Percentiles rank a stretch among this genome's conserved stretches.
Conservation (phyloP, 23 tunicate species). For the Clavelina lepadiformis region DNA sequence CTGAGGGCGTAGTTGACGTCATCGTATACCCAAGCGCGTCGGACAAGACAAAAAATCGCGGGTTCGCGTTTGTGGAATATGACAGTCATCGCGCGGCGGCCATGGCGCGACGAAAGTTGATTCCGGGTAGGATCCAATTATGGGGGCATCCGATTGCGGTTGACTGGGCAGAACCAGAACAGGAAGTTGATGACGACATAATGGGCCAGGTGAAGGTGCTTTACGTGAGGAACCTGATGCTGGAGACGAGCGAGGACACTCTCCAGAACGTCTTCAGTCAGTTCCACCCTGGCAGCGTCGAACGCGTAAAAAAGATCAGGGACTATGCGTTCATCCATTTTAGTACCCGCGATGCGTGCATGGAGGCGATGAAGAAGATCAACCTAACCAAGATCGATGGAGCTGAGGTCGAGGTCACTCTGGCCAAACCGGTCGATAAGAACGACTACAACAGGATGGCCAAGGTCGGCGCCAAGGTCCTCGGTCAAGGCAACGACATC, state of each 20-base stretch:
- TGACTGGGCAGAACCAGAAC: constrained; percentile 99
- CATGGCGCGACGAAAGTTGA: constrained; percentile 90
- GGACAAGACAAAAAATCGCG: constrained; percentile 92
- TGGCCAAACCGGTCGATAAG: constrained; percentile 99
- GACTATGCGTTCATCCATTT: constrained; percentile 89
- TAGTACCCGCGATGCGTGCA: constrained; percentile 64
- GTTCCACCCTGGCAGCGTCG: constrained; percentile 80
- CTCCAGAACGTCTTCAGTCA: constrained; percentile 90
- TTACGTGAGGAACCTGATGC: constrained; percentile 97
- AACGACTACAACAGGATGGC: constrained; percentile 96
- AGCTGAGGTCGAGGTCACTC: constrained; percentile 82
- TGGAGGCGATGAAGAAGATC: constrained; percentile 60
- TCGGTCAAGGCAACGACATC: constrained; percentile 19
- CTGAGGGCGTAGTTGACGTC: constrained; percentile 90
- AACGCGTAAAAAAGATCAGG: constrained; percentile 89
- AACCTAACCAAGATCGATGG: constrained; percentile 63
- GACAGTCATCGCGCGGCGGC: constrained; percentile 89
- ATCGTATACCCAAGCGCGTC: constrained; percentile 96
- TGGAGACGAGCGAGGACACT: constrained; percentile 98
- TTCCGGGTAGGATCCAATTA: constrained; percentile 96
- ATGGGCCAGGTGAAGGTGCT: constrained; percentile 98
- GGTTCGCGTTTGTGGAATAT: constrained; percentile 96
- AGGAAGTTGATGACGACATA: constrained; percentile 94
- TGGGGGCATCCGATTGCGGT: constrained; percentile 99
- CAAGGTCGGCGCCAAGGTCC: constrained; percentile 97